These are phyloP conservation scores for Phortica magna DNA, from an alignment of 2,888 invertebrate species.

Conservation along the genomic window DNA sequence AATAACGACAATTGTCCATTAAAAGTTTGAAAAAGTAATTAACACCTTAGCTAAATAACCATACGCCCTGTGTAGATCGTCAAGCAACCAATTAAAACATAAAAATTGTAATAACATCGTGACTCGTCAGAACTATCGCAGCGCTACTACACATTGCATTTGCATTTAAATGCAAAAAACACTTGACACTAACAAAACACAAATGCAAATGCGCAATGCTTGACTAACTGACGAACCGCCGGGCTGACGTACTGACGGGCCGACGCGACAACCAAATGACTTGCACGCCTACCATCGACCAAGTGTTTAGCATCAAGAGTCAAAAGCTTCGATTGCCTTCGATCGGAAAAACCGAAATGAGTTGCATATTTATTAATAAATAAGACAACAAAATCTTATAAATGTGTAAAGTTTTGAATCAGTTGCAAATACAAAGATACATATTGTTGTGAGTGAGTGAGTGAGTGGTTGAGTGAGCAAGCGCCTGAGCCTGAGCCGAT, in stretches of 20 bases:
- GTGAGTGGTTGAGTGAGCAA: not conserved
- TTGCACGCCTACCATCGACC: not conserved
- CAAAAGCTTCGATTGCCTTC: constrained; percentile 17
- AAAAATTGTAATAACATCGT: constrained; percentile 73
- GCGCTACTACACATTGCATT: constrained; percentile 14
- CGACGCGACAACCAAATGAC: not conserved
- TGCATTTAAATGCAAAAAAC: constrained; percentile 9
- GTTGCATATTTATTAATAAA: constrained; percentile 70
- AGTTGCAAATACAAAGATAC: constrained; percentile 11
- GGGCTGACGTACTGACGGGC: constrained; percentile 30
- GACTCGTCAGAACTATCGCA: constrained; percentile 58
- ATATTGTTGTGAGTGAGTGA: not conserved
- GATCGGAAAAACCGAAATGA: constrained; percentile 67
- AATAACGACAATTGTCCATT: not conserved
- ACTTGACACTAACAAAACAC: not conserved
- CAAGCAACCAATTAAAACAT: constrained; percentile 63
- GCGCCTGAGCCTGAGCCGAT: not conserved
- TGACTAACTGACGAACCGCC: constrained; percentile 4
- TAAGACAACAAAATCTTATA: constrained; percentile 31
- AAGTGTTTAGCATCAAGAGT: no score
- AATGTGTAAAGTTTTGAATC: constrained; percentile 6
- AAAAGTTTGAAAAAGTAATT: constrained; percentile 55
- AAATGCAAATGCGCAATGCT: not conserved
- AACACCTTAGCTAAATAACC: constrained; percentile 64
- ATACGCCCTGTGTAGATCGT: constrained; percentile 56